Evolutionary conservation across 2,113 vertebrate genomes (phyloP).

Genomic region (Pteruthius melanotis): DNA sequence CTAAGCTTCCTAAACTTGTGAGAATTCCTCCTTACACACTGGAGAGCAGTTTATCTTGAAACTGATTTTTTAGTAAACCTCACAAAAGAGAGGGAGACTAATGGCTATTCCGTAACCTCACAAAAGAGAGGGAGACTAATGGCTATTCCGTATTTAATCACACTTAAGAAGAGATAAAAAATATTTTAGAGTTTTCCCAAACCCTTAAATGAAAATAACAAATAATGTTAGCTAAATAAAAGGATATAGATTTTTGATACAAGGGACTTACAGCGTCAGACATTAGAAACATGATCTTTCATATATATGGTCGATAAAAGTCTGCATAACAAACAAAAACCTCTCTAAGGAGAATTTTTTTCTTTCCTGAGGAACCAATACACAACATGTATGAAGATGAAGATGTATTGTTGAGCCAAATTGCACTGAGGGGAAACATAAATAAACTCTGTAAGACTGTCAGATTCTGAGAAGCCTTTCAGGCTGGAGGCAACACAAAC

Average conservation of each 20-base stretch:
- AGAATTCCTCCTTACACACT: not conserved
- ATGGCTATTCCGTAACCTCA: not conserved
- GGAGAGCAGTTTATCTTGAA: not conserved
- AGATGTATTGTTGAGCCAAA: not conserved
- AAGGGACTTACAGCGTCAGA: not conserved
- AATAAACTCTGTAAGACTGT: conserved; percentile 9
- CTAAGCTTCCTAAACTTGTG: not conserved
- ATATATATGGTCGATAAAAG: not conserved
- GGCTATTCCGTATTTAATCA: not conserved
- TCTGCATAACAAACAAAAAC: conserved; percentile 9
- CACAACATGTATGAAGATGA: not conserved
- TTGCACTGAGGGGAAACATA: conserved; percentile 9
- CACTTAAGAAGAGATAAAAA: not conserved
- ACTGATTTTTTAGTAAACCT: not conserved
- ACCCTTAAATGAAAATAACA: not conserved
- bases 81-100: not conserved
- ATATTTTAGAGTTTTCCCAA: not conserved
- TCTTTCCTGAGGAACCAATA: not conserved
- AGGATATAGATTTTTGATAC: not conserved
- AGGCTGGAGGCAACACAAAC: not conserved
- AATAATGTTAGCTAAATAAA: not conserved
- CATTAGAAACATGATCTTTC: not conserved
- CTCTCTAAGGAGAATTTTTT: not conserved
- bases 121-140: not conserved
- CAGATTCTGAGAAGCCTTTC: not conserved